Conservation (phyloP, 2,797 vertebrate species). For the Neosilurus hyrtlii region DNA sequence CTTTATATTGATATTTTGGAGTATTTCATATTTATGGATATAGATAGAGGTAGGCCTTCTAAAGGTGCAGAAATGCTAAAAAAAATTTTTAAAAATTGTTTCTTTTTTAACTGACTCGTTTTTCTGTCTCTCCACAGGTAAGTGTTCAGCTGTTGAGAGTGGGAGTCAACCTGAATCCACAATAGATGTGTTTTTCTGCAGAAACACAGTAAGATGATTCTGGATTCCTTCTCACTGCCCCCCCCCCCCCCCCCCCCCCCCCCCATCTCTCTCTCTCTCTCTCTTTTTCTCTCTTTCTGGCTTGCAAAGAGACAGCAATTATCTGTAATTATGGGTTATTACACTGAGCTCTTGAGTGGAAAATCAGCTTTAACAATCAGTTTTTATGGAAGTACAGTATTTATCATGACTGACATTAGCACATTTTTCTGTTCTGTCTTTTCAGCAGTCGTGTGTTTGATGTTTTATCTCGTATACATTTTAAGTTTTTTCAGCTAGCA, state of each 20-base stretch:
- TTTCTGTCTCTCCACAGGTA: constrained; percentile 25
- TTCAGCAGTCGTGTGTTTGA: not conserved
- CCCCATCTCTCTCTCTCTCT: too few species aligned
- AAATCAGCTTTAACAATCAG: constrained; percentile 25
- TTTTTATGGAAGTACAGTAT: constrained; percentile 15
- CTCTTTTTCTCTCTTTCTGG: not conserved
- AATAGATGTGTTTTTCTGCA: not conserved
- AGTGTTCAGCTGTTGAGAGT: not conserved
- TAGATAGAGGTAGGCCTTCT: not conserved
- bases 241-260: not conserved
- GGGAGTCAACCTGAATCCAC: not conserved
- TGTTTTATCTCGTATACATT: not conserved
- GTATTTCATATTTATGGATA: not conserved
- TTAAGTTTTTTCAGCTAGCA: not conserved
- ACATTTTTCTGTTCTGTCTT: not conserved
- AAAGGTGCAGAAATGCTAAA: not conserved
- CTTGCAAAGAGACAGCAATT: not conserved
- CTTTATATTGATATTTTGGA: not conserved
- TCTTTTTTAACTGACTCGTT: not conserved
- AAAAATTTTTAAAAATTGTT: too few species aligned
- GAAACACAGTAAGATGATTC: constrained; percentile 7
- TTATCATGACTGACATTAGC: not conserved
- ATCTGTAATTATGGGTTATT: constrained; percentile 36
- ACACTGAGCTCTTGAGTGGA: constrained; percentile 26
- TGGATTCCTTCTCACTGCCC: not conserved